Base-by-base conservation (phyloP, 1,140 invertebrate species). In the Colletes gigas region DNA sequence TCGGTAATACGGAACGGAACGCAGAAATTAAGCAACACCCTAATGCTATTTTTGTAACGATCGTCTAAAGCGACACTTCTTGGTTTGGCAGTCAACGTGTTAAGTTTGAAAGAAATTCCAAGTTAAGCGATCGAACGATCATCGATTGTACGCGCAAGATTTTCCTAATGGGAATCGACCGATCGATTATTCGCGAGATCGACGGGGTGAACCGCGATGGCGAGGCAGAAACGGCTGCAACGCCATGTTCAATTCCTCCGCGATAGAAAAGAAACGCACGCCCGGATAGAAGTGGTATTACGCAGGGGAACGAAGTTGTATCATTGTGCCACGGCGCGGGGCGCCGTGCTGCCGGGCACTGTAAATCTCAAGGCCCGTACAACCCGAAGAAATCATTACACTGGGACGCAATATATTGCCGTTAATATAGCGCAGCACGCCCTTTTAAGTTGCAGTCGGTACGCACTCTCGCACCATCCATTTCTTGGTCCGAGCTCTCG, bases 301-400 rank as follows among this genome's bases (percentile, higher is more conserved):
- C 70, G n/a, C n/a, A 21, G 67, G 68, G 57, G 60, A 73, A 54
- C 77, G 12, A 55, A 73, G 59, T 63, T 59, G 77, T 73, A 65
- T 79, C 77, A 79, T 63, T 79, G 77, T 65, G 14, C 69, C 30
- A 44, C 68, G 30, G 30, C 30, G 30, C 30, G 30, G 30, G 30
- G 30, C 30, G 67, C 71, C 63, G 65, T 69, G 86, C 83, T 87
- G 82, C 84, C 77, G 83, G 86, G 81, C 85, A 85, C 80, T 55
- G 87, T 90, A 88, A 89, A 89, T 90, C 88, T 90, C 83, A 67
- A 70, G 41, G 83, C 78, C 78, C 80, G 71, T 84, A 89, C 21
- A 83, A 80, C 75, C 82, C 82, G 84, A 89, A 90, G 88, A 89
- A 88, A 90, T 90, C 88, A 90, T 90, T 89, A 90, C 81, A 72